Evolutionary conservation across 2,797 vertebrate genomes (phyloP).

Genomic region (Mormyrops attenuatus): DNA sequence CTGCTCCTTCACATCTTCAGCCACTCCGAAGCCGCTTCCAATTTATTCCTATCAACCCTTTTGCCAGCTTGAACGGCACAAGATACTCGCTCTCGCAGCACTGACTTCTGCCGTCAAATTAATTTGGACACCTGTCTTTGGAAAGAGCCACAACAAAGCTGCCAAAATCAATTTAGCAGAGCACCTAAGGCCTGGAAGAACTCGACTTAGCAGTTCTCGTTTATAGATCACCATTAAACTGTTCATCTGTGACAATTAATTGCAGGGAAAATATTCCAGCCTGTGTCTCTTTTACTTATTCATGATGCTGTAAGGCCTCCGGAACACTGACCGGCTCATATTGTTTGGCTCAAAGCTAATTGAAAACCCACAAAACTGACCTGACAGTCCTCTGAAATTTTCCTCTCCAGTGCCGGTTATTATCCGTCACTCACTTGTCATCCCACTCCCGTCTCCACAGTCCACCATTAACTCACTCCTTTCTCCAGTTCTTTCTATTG

Average conservation of each 20-base stretch:
- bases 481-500: neutral
- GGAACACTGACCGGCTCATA: neutral
- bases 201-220: neutral
- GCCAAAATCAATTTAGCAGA: slow-evolving; percentile 28
- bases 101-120: slow-evolving; percentile 24
- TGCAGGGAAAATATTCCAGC: slow-evolving; percentile 7
- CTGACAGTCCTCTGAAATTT: neutral
- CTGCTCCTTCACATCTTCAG: neutral
- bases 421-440: neutral
- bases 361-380: neutral
- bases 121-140: slow-evolving; percentile 28
- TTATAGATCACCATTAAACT: slow-evolving; percentile 18
- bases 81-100: neutral
- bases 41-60: slow-evolving; percentile 23
- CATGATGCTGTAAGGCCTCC: neutral
- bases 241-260: slow-evolving; percentile 22
- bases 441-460: neutral
- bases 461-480: neutral
- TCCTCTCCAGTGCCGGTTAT: neutral
- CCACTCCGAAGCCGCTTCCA: slow-evolving; percentile 12
- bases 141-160: slow-evolving; percentile 21
- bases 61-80: slow-evolving; percentile 5
- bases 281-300: slow-evolving; percentile 9
- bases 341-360: slow-evolving; percentile 1
- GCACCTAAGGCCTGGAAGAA: slow-evolving; percentile 7